Conservation (phyloP, 2,113 vertebrate genomes). For the Pygoscelis antarcticus region DNA sequence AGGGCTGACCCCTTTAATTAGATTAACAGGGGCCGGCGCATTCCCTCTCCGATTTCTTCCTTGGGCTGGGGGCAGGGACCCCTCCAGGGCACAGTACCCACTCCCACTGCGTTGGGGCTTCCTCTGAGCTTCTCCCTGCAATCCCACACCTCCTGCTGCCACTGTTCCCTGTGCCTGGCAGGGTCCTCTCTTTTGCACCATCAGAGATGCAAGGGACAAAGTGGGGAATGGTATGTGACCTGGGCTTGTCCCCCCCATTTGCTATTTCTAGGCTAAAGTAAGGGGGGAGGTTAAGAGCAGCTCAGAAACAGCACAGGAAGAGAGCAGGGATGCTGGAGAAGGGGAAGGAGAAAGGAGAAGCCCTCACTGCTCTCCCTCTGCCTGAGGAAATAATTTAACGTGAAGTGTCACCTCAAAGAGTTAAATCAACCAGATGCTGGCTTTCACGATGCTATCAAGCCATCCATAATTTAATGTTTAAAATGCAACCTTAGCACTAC, state of each 20-base stretch:
- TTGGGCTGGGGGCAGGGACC: neutral
- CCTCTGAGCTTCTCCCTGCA: neutral
- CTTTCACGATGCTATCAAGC: constrained; percentile 59
- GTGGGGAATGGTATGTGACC: neutral
- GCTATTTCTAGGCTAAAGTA: neutral
- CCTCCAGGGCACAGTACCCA: neutral
- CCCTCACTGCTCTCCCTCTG: neutral
- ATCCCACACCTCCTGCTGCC: neutral
- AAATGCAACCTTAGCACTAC: constrained; percentile 73
- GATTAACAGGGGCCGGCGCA: neutral
- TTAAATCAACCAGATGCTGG: constrained; percentile 57
- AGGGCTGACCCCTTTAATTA: constrained; percentile 2
- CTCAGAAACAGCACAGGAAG: neutral
- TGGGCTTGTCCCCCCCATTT: neutral
- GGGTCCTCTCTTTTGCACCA: neutral
- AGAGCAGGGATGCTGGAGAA: neutral
- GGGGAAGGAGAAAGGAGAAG: neutral
- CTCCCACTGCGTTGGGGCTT: rapidly evolving
- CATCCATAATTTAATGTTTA: constrained; percentile 71
- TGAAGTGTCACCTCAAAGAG: constrained; percentile 40
- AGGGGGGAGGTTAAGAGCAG: neutral
- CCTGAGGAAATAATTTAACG: constrained; percentile 41
- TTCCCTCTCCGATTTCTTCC: too few relatives aligned
- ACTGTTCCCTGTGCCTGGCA: neutral
- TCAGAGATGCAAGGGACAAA: neutral